phyloP scores from a whole-genome alignment of 2,113 vertebrate species.

The Bettongia penicillata region DNA sequence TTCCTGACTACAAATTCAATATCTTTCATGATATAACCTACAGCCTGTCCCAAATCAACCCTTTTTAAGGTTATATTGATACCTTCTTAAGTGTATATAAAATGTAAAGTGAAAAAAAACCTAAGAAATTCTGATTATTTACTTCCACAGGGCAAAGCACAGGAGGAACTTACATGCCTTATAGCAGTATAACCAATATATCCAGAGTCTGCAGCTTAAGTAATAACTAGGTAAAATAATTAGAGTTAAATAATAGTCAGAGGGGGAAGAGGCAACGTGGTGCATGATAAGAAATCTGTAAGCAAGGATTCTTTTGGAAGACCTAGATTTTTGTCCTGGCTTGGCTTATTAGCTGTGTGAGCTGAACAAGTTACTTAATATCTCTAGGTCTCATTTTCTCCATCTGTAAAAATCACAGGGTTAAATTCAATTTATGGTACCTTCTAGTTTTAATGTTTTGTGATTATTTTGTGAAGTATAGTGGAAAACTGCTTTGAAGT shows the following conservation, averaged over 20 bases:
- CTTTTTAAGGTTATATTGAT: no score
- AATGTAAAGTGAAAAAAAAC: background rate
- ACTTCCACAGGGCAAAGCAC: background rate
- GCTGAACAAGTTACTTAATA: background rate
- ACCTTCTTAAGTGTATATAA: no score
- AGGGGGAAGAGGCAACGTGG: background rate
- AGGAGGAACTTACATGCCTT: background rate
- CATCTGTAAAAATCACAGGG: background rate
- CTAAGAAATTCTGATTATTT: background rate
- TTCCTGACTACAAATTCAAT: background rate
- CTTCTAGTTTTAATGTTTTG: background rate
- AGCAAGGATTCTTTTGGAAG: background rate
- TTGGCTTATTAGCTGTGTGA: background rate
- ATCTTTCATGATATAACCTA: background rate
- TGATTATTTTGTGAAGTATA: background rate
- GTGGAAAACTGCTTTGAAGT: background rate
- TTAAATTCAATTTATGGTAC: background rate
- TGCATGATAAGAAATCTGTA: background rate
- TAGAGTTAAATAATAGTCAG: background rate
- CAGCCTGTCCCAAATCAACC: background rate
- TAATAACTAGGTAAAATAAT: no score
- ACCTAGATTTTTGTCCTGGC: background rate
- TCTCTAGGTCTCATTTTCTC: background rate
- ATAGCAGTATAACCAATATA: background rate
- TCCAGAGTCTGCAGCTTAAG: background rate